Evolutionary conservation across 2,113 vertebrate genomes (phyloP), one percentile per base, ranked within the genome.

Genomic region (Indri indri): DNA sequence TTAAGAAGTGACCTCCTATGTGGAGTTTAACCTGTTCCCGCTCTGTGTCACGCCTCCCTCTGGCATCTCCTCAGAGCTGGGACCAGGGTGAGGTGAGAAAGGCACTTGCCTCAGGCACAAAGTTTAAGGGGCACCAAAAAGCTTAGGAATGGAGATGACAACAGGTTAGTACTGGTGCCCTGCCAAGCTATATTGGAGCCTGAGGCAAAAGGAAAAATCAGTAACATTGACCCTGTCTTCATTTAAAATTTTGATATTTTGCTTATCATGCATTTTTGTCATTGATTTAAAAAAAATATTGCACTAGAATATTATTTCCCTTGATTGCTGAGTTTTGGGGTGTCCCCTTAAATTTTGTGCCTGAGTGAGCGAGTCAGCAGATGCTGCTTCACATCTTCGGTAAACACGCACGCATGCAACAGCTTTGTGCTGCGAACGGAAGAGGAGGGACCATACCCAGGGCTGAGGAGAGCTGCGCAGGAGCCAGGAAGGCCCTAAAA

Each of bases 261-360:
- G 14, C 40, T 88, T 37, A 37, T 27, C 34, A 17, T 81, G 20
- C 27, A 50, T 65, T 76, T 71, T 79, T 50, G 54, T 45, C 18
- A 50, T 40, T 83, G 13, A 83, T 42, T 42, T 94, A 92, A 52
- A 7, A 66, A 71, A 90, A 59, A 63, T 45, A 37, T 16, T 61
- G 8, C 50, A 63, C 80, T 42, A 57, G 88, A 95, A 85, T 70
- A 65, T 34, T 68, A 63, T 84, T 95, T 94, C 50, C 40, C 11
- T 83, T 80, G 54, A 80, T 70, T 32, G 47, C 7, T 91, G 27
- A 90, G 11, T 52, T 96, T 92, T n/a, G 6, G 45, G 42, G 34
- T 4, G 1, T 80, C 17, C 32, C 16, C 22, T 77, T 50, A 91
- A 71, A 73, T 88, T 50, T 40, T 57, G 42, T 47, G 37, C 37